Evolutionary conservation across 2,888 invertebrate species (phyloP), one percentile per base, ranked within the genome.

Genomic region (Rhabditoides inermis): DNA sequence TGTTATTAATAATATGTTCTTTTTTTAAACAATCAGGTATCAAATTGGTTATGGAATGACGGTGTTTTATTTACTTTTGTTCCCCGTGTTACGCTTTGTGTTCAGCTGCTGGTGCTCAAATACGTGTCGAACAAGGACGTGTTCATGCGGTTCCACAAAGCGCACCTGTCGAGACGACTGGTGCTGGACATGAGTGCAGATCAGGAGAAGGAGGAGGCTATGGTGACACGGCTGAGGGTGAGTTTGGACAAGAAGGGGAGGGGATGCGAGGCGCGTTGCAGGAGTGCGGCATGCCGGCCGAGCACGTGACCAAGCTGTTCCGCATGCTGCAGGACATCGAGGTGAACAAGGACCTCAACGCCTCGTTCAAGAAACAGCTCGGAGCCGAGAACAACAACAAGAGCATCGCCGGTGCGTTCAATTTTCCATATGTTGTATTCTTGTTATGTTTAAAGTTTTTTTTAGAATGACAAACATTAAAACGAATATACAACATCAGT

Each of bases 101-200:
- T 76, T 48, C 57, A 77, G 76, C 81, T 98, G 61, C 82, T 98
- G 77, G 92, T 99, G 63, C 82, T 98, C 63, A 99, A 99, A 79
- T 99, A 99, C 80, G 91, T 99, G 65, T 89, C 90, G 78, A 98
- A 95, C 80, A 98, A 98, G 79, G 98, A 99, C 82, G 94, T 99
- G 27, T 98, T 99, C 79, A 99, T 98, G 95, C 83, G 94, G 66
- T 98, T 92, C 79, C 94, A 99, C 79, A 95, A 98, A 79, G 92
- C 91, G 44, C 95, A 98, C 81, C 82, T 98, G 61, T 94, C 95
- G 6, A 82, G 98, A 72, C 84, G 90, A 58, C 84, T 98, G 63
- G 95, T 99, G 77, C 83, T 99, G 65, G 95, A 98, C 77, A 90
- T 92, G 20, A 92, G 92, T 75, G 92, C 94, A 1, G 98, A 99